Evolutionary conservation across 2,113 vertebrate species (phyloP).

Genomic region (Nymphicus hollandicus): DNA sequence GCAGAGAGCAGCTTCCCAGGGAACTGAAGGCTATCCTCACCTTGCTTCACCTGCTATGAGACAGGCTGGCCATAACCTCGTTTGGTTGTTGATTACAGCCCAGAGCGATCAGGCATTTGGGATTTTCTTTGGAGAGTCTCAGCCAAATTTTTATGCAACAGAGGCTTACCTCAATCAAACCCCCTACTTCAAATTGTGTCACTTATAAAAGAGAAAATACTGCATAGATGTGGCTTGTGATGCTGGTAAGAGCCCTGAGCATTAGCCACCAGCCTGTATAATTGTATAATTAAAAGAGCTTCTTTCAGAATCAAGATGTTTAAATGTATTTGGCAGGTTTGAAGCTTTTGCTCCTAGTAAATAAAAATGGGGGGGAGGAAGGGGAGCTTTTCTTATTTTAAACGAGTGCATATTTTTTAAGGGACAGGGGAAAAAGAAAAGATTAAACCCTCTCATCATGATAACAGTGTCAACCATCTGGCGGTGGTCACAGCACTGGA

Average conservation of each 20-base stretch:
- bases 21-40: not conserved
- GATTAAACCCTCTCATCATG: not conserved
- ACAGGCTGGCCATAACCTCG: not conserved
- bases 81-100: fast-evolving
- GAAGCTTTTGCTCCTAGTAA: not conserved
- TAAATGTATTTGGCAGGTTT: not conserved
- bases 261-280: not conserved
- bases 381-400: not conserved
- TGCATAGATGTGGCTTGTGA: not conserved
- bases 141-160: conserved; percentile 34
- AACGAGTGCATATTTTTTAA: not conserved
- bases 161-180: not conserved
- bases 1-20: not conserved
- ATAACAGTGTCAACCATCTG: fast-evolving
- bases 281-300: not conserved
- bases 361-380: fast-evolving
- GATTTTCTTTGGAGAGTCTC: conserved; percentile 2
- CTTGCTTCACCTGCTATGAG: not conserved
- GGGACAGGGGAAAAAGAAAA: not conserved
- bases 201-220: conserved; percentile 3
- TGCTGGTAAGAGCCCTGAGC: not conserved
- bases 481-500: not conserved
- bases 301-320: not conserved
- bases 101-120: not conserved
- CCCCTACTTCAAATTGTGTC: not conserved